Percentiles rank a stretch among this genome's conserved stretches.
phyloP scores from a whole-genome alignment of 1,140 invertebrate genomes.

The Cydia fagiglandana region DNA sequence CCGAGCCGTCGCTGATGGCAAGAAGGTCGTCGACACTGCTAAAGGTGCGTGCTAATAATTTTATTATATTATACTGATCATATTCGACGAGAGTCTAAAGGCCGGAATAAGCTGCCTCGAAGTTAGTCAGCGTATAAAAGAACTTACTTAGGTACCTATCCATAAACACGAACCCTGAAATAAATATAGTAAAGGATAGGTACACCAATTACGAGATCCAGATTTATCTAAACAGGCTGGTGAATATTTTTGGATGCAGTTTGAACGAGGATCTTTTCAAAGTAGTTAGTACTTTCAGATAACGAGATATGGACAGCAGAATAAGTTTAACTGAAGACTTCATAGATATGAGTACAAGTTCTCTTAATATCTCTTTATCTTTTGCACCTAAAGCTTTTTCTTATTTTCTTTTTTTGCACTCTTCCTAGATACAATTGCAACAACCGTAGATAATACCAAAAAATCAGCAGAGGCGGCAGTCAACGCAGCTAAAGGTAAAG shows the following conservation, averaged over 20 bases:
- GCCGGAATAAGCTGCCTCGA: too few relatives aligned
- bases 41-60: constrained; percentile 56
- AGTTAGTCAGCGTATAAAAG: too few relatives aligned
- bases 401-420: constrained; percentile 45
- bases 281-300: constrained; percentile 31
- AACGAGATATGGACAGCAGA: neutral
- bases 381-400: constrained; percentile 40
- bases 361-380: constrained; percentile 33
- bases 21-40: constrained; percentile 73
- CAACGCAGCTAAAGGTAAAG: constrained; percentile 60
- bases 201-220: neutral
- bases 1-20: constrained; percentile 73
- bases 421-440: constrained; percentile 65
- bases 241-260: constrained; percentile 4
- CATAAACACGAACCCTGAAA: too few relatives aligned
- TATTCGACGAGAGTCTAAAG: too few relatives aligned
- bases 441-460: constrained; percentile 67
- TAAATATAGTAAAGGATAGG: too few relatives aligned
- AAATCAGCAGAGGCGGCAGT: constrained; percentile 63
- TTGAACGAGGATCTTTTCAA: constrained; percentile 35
- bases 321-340: neutral
- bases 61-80: too few relatives aligned
- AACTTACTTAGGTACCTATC: too few relatives aligned
- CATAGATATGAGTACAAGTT: constrained; percentile 32
- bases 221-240: neutral